Evolutionary conservation across 2,888 invertebrate species (phyloP).

Genomic region (Epistrophe eligans): DNA sequence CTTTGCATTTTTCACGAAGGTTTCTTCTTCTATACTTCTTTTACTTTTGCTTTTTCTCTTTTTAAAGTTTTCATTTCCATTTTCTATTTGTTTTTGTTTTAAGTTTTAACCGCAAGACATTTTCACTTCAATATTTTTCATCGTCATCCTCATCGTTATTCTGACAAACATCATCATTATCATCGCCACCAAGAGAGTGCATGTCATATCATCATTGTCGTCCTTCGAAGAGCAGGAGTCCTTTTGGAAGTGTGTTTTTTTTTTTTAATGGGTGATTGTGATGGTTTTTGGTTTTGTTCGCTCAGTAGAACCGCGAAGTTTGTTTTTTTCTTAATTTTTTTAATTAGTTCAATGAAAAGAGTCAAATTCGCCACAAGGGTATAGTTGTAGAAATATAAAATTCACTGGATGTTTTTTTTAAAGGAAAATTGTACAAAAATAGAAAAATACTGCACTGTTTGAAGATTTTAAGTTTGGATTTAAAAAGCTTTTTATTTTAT

Average conservation of each 20-base stretch:
- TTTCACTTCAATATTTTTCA: conserved; percentile 65
- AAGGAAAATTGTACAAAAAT: too few relatives aligned
- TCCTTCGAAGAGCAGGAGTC: conserved; percentile 23
- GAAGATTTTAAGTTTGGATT: too few relatives aligned
- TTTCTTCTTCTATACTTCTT: conserved; percentile 1
- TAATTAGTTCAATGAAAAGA: conserved; percentile 48
- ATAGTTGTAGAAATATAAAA: too few relatives aligned
- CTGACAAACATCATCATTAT: conserved; percentile 44
- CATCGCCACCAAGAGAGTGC: conserved; percentile 48
- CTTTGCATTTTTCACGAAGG: conserved; percentile 64
- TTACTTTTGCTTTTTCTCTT: neutral
- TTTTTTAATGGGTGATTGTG: conserved; percentile 22
- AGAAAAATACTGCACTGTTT: too few relatives aligned
- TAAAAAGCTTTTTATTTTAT: too few relatives aligned
- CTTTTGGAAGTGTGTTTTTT: neutral
- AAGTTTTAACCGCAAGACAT: conserved; percentile 62
- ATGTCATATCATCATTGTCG: conserved; percentile 50
- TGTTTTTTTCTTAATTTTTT: conserved; percentile 51
- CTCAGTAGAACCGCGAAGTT: conserved; percentile 35
- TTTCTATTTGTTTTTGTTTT: conserved; percentile 24
- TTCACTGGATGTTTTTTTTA: too few relatives aligned
- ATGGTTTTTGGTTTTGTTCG: conserved; percentile 33
- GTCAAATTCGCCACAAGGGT: neutral
- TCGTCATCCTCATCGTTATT: conserved; percentile 16
- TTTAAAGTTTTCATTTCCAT: conserved; percentile 21